Percentiles rank a stretch among this genome's conserved stretches.
phyloP scores from a whole-genome alignment of 2,888 invertebrate genomes.

The Chymomyza procnemis region DNA sequence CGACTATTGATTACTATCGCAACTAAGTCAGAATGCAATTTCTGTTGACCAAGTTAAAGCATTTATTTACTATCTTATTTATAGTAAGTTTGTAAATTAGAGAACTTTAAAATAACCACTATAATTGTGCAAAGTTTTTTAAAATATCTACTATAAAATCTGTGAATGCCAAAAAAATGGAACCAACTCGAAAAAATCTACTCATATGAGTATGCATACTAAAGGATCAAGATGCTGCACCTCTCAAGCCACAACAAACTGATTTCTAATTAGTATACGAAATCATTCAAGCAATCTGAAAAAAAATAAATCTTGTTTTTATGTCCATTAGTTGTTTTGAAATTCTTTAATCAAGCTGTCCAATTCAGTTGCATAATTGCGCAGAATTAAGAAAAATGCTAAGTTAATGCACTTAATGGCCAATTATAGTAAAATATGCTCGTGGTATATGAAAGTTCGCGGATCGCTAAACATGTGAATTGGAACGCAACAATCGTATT shows the following conservation, averaged over 20 bases:
- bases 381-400: neutral
- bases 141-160: neutral
- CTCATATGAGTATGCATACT: no score
- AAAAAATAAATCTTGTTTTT: conserved; percentile 3
- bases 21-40: neutral
- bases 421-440: neutral
- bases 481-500: conserved; percentile 16
- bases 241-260: no score
- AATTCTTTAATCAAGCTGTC: neutral
- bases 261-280: no score
- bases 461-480: conserved; percentile 11
- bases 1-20: neutral
- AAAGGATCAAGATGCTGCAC: no score
- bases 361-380: neutral
- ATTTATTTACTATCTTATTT: neutral
- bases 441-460: neutral
- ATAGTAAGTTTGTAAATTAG: neutral
- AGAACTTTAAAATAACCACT: neutral
- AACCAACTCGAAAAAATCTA: no score
- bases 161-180: neutral
- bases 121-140: neutral
- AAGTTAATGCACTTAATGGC: neutral
- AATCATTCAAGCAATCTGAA: neutral
- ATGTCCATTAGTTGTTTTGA: conserved; percentile 3
- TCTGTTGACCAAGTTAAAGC: neutral